Evolutionary conservation across 2,888 invertebrate species (phyloP).

Genomic region (Cosmia pyralina): DNA sequence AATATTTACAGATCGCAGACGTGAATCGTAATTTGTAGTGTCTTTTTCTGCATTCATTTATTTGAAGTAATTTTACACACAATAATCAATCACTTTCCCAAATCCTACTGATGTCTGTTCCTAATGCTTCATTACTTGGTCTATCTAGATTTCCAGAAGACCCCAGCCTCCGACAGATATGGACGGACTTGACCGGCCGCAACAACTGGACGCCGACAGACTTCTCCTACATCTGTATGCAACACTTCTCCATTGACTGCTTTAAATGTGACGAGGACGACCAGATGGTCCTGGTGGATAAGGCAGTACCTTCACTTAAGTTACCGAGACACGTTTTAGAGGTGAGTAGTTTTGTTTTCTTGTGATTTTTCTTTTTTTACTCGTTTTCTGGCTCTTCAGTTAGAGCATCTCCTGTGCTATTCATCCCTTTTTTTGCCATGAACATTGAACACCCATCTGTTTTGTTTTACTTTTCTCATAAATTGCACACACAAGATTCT

Average conservation of each 20-base stretch:
- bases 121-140: background rate
- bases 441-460: background rate
- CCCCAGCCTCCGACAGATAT: conserved; percentile 80
- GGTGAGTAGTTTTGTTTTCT: conserved; percentile 69
- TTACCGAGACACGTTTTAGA: conserved; percentile 86
- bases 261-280: conserved; percentile 81
- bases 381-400: background rate
- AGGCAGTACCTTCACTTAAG: conserved; percentile 85
- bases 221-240: conserved; percentile 86
- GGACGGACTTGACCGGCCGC: conserved; percentile 86
- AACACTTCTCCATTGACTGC: conserved; percentile 87
- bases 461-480: conserved; percentile 12
- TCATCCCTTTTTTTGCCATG: background rate
- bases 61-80: background rate
- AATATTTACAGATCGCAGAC: background rate
- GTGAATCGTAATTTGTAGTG: background rate
- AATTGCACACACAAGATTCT: background rate
- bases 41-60: background rate
- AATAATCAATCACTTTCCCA: background rate
- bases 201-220: conserved; percentile 88
- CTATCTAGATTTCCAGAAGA: conserved; percentile 84
- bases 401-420: background rate
- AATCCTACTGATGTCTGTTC: background rate
- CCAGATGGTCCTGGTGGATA: conserved; percentile 80
- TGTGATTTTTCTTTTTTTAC: background rate